Evolutionary conservation across 2,113 vertebrate genomes (phyloP).

Genomic region (Chloropsis cyanopogon): DNA sequence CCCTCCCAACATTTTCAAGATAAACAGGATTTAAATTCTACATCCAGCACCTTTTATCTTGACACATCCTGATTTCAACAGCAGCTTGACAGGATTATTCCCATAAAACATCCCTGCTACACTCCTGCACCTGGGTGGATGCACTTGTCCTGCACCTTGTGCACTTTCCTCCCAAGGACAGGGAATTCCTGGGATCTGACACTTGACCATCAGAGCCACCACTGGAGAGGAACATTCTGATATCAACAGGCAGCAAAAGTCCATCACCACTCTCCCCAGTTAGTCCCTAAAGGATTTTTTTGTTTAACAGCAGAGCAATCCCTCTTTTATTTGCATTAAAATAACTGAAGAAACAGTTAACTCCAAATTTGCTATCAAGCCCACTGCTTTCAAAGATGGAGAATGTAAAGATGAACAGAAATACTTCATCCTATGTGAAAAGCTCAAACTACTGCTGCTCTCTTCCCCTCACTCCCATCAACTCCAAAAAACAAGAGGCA

Average conservation of each 20-base stretch:
- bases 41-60: not conserved
- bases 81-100: not conserved
- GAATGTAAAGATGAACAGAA: not conserved
- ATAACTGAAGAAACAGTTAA: not conserved
- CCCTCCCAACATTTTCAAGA: not conserved
- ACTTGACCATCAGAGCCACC: not conserved
- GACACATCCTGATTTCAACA: not conserved
- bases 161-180: not conserved
- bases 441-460: not conserved
- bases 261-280: not conserved
- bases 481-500: not conserved
- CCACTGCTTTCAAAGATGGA: not conserved
- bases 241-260: not conserved
- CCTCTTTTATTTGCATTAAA: not conserved
- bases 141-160: fast-evolving
- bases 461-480: not conserved
- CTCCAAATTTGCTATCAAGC: not conserved
- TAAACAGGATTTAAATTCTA: not conserved
- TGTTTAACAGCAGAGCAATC: not conserved
- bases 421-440: not conserved
- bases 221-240: not conserved
- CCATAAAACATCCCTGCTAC: not conserved
- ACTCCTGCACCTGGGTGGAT: fast-evolving
- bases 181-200: not conserved
- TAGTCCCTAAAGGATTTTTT: not conserved